phyloP scores from a whole-genome alignment of 2,113 vertebrate genomes.

The Bos indicus region DNA sequence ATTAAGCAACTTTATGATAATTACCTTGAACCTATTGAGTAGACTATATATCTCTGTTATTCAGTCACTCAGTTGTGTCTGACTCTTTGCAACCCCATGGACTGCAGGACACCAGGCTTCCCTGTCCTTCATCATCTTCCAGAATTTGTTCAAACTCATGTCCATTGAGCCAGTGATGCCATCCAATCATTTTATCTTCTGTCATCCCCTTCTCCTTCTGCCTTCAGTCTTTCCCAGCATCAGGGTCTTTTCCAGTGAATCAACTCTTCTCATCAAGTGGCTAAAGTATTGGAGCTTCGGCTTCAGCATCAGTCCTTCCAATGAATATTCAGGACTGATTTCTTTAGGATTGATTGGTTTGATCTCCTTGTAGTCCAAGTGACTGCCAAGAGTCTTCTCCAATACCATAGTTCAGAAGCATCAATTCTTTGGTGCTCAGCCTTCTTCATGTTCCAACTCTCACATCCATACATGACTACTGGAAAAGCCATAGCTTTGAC shows the following conservation, averaged over 20 bases:
- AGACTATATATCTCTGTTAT: neutral
- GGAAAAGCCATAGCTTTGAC: neutral
- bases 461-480: neutral
- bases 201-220: neutral
- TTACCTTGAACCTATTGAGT: neutral
- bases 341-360: neutral
- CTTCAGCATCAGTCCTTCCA: neutral
- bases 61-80: neutral
- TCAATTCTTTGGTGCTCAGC: neutral
- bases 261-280: neutral
- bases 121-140: neutral
- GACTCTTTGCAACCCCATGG: neutral
- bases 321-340: neutral
- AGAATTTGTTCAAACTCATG: neutral
- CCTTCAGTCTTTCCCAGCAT: neutral
- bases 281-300: neutral
- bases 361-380: neutral
- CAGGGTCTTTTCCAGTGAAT: neutral
- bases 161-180: neutral
- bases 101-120: neutral
- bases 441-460: neutral
- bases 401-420: neutral
- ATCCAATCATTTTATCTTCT: neutral
- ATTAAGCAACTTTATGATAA: neutral
- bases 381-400: neutral